A percentile compares a stretch with the other conserved stretches of the same genome.
Evolutionary conservation across 64 coral and sea anemone species (phyloP).

Genomic region (Anthopleura sola): DNA sequence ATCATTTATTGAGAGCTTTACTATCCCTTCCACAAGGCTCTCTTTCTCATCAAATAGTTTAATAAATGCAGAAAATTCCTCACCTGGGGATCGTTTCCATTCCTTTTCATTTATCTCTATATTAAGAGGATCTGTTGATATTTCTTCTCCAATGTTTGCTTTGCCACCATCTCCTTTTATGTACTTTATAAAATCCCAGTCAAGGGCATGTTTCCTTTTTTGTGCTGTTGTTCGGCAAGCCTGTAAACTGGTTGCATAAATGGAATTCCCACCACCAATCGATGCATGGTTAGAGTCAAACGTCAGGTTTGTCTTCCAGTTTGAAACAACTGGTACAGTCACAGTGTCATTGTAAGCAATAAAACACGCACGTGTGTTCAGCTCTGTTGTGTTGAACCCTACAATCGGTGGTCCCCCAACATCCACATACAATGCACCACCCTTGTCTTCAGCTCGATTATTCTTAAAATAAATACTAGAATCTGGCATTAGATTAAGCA

Average conservation of each 20-base stretch:
- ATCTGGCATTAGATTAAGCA: slow-evolving; percentile 74
- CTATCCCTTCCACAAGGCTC: slow-evolving; percentile 50
- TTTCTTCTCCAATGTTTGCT: slow-evolving; percentile 2
- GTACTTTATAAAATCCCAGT: slow-evolving; percentile 54
- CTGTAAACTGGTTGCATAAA: slow-evolving; percentile 69
- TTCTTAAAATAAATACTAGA: slow-evolving; percentile 42
- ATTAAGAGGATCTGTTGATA: slow-evolving; percentile 75
- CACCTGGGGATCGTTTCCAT: slow-evolving; percentile 72
- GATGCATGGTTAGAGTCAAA: slow-evolving; percentile 54
- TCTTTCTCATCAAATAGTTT: slow-evolving; percentile 73
- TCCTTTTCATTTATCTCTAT: slow-evolving; percentile 46
- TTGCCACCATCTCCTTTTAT: slow-evolving; percentile 5
- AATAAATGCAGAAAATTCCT: slow-evolving; percentile 48
- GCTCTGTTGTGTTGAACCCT: slow-evolving; percentile 66
- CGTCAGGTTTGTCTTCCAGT: slow-evolving; percentile 70
- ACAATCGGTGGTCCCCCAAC: slow-evolving; percentile 61
- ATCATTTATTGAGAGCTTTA: neutral
- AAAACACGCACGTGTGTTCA: slow-evolving; percentile 59
- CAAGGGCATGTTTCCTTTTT: slow-evolving; percentile 40
- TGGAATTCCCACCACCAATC: slow-evolving; percentile 44
- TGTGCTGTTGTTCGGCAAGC: slow-evolving; percentile 50
- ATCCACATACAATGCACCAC: slow-evolving; percentile 67
- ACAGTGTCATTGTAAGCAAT: slow-evolving; percentile 51
- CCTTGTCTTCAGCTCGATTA: slow-evolving; percentile 57
- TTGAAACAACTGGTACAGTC: neutral